Percentiles rank a stretch among this genome's conserved stretches.
phyloP scores from a whole-genome alignment of 2,888 invertebrate species.

The Ceriagrion tenellum region DNA sequence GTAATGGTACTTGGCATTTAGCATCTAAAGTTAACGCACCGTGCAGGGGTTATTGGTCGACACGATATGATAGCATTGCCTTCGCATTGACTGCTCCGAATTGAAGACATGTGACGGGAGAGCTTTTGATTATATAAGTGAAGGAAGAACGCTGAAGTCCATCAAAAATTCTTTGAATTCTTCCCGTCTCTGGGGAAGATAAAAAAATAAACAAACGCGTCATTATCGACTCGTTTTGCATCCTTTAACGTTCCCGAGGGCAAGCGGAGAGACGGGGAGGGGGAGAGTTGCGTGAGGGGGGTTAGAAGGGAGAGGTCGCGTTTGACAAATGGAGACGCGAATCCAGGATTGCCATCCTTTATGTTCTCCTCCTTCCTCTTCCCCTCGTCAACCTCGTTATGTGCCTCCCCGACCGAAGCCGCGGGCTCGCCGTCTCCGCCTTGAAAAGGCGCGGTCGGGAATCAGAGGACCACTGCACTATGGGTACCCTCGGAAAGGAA shows the following conservation, averaged over 20 bases:
- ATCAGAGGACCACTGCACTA: too few relatives aligned
- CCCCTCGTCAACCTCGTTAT: neutral
- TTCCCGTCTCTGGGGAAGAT: neutral
- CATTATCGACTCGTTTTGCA: neutral
- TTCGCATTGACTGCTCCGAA: too few relatives aligned
- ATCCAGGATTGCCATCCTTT: too few relatives aligned
- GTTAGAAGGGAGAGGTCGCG: neutral
- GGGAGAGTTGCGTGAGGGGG: neutral
- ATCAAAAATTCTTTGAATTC: neutral
- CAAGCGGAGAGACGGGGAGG: neutral
- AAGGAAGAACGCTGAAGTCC: neutral
- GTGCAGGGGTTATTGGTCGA: too few relatives aligned
- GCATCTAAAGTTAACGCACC: too few relatives aligned
- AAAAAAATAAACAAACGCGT: neutral
- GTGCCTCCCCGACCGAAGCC: too few relatives aligned
- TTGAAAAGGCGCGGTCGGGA: too few relatives aligned
- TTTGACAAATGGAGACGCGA: neutral
- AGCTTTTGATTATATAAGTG: neutral
- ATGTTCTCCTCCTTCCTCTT: too few relatives aligned
- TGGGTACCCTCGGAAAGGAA: neutral
- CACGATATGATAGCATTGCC: too few relatives aligned
- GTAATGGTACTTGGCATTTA: too few relatives aligned
- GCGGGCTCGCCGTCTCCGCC: too few relatives aligned
- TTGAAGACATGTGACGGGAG: neutral
- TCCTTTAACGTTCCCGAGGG: neutral